Evolutionary conservation across 2,113 vertebrate genomes (phyloP), one percentile per base, ranked within the genome.

Genomic region (Chloropsis hardwickii): DNA sequence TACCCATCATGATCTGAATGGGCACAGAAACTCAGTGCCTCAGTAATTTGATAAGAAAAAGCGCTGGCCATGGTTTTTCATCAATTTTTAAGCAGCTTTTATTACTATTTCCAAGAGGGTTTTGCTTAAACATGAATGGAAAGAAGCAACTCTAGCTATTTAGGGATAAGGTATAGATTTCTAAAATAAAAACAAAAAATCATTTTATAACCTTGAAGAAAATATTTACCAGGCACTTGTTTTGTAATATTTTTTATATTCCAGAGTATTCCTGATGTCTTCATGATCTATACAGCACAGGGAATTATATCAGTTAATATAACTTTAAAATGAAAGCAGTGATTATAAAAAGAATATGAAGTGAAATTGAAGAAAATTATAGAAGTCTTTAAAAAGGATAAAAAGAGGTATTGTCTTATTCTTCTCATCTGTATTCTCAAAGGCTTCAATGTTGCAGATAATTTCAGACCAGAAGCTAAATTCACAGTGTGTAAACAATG

Each of bases 401-500:
- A 85, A 17, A 62, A 48, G 72, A 72, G 37, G 35, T 73, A 51
- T 47, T 51, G 54, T 67, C 88, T 83, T 85, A 23, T 74, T 71
- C 50, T 81, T 65, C 60, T 95, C 81, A 48, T 88, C 82, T 81
- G 16, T 57, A 90, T 93, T 95, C 91, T 96, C 73, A 48, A 89
- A 95, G 94, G 95, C 72, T 73, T 81, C 83, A 92, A 25, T 4
- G 67, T 70, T 94, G 84, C 77, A 89, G 95, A 90, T 82, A 45
- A 92, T 94, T 95, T 95, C 88, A 95, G 79, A 95, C 71, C 78
- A 76, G 81, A 90, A 94, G 95, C 95, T 92, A 95, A 95, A 96
- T 90, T 97, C 96, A 42, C 50, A 86, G 77, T 60, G 35, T 61
- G 91, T 91, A 95, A 96, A 97, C 97, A 97, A 96, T 88, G 88